Percentiles rank a stretch among this genome's conserved stretches.
Evolutionary conservation across 2,113 vertebrate genomes (phyloP).

Genomic region (Pyxicephalus adspersus): DNA sequence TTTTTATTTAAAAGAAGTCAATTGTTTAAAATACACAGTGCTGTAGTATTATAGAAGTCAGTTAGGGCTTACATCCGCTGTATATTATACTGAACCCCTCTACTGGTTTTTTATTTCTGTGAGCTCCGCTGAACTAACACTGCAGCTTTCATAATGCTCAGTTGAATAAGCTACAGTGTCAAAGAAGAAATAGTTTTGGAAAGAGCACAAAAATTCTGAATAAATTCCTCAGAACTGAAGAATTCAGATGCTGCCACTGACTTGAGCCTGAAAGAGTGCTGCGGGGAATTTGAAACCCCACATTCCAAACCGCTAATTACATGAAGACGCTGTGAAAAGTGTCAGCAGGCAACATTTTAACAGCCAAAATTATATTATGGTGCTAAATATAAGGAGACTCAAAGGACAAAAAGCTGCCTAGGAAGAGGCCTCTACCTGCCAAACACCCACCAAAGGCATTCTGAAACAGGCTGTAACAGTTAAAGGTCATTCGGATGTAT

Average conservation of each 20-base stretch:
- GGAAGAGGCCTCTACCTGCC: not conserved
- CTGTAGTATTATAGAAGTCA: no score
- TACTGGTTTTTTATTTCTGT: no score
- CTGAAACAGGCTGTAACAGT: no score
- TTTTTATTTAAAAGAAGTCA: no score
- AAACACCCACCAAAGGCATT: no score
- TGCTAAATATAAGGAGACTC: not conserved
- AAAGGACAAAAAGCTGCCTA: not conserved
- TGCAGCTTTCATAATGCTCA: not conserved
- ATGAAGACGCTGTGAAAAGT: not conserved
- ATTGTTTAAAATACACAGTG: no score
- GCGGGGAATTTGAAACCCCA: constrained; percentile 7
- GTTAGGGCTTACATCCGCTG: no score
- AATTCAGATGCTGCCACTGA: not conserved
- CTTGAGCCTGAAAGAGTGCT: not conserved
- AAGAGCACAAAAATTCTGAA: not conserved
- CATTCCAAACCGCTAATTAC: constrained; percentile 35
- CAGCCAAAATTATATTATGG: not conserved
- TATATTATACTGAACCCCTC: no score
- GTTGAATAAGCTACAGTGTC: not conserved
- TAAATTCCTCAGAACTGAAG: not conserved
- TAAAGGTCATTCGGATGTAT: no score
- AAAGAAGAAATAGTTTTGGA: not conserved
- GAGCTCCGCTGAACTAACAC: not conserved
- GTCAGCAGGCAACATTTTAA: not conserved